These are phyloP conservation scores for Stenoptilia bipunctidactyla DNA, from an alignment of 2,888 invertebrate genomes.

Conservation along the genomic window DNA sequence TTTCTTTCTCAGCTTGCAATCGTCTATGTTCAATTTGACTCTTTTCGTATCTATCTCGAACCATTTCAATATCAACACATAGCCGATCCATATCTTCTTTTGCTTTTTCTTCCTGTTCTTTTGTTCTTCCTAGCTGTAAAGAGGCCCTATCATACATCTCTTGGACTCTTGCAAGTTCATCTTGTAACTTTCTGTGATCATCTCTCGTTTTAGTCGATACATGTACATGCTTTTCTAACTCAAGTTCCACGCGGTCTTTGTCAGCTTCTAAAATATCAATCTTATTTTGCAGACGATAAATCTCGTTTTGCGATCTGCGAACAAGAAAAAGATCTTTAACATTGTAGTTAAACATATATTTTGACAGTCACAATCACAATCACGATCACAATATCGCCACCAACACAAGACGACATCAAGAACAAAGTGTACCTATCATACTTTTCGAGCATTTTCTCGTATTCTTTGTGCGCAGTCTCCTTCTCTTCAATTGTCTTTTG, in stretches of 20 bases:
- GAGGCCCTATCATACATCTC: conserved; percentile 91
- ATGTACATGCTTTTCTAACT: conserved; percentile 87
- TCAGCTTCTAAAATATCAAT: conserved; percentile 90
- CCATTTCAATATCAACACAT: conserved; percentile 86
- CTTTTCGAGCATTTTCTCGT: conserved; percentile 93
- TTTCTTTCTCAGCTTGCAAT: conserved; percentile 87
- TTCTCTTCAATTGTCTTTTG: conserved; percentile 90
- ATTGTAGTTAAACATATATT: not conserved
- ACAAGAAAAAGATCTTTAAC: not conserved
- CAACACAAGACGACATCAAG: conserved; percentile 54
- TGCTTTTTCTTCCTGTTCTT: conserved; percentile 92
- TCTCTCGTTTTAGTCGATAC: conserved; percentile 85
- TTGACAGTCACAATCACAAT: conserved; percentile 16
- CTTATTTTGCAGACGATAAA: conserved; percentile 89
- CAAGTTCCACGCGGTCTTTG: conserved; percentile 86
- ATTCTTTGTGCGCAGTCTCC: conserved; percentile 89
- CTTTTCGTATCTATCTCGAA: conserved; percentile 90
- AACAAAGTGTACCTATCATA: conserved; percentile 80
- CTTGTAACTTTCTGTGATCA: conserved; percentile 87
- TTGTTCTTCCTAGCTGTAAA: conserved; percentile 85
- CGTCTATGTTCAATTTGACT: conserved; percentile 86
- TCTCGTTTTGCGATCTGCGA: conserved; percentile 86
- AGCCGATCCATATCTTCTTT: conserved; percentile 86
- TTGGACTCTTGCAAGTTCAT: conserved; percentile 86
- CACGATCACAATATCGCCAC: conserved; percentile 29